These are phyloP conservation scores for Lasioglossum leucozonium DNA, from an alignment of 2,888 invertebrate species.

Conservation along the genomic window DNA sequence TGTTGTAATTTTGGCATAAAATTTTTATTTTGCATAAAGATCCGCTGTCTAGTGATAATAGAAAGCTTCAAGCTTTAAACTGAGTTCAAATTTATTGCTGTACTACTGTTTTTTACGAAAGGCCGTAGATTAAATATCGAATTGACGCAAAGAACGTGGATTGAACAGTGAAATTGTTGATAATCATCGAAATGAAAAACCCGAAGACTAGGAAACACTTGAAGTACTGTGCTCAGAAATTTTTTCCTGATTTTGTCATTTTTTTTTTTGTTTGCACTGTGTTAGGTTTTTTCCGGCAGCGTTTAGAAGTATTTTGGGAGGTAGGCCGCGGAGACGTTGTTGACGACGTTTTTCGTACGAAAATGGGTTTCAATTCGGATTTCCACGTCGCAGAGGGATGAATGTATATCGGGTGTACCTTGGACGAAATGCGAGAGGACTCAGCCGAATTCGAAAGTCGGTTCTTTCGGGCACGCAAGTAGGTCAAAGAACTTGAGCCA, in stretches of 20 bases:
- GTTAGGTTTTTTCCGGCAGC: not conserved
- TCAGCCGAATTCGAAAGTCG: slow-evolving; percentile 44
- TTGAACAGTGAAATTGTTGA: no score
- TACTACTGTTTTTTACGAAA: no score
- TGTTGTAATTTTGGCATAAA: no score
- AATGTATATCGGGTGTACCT: slow-evolving; percentile 27
- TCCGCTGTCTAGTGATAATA: no score
- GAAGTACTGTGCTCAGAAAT: no score
- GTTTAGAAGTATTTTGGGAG: not conserved
- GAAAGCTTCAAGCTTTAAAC: no score
- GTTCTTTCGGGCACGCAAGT: slow-evolving; percentile 41
- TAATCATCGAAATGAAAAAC: no score
- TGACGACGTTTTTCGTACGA: not conserved
- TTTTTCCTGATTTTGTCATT: not conserved
- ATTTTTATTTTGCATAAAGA: no score
- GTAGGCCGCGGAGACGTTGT: not conserved
- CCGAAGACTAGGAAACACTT: no score
- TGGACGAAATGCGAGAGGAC: slow-evolving; percentile 18
- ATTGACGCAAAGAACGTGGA: no score
- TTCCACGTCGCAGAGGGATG: slow-evolving; percentile 1
- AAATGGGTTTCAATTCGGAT: slow-evolving; percentile 23
- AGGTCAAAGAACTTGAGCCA: slow-evolving; percentile 51
- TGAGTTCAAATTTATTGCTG: no score
- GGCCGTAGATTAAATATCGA: no score
- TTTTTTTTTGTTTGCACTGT: not conserved